These are phyloP conservation scores for Barnardius zonarius DNA, from an alignment of 2,113 vertebrate species.

Conservation along the genomic window DNA sequence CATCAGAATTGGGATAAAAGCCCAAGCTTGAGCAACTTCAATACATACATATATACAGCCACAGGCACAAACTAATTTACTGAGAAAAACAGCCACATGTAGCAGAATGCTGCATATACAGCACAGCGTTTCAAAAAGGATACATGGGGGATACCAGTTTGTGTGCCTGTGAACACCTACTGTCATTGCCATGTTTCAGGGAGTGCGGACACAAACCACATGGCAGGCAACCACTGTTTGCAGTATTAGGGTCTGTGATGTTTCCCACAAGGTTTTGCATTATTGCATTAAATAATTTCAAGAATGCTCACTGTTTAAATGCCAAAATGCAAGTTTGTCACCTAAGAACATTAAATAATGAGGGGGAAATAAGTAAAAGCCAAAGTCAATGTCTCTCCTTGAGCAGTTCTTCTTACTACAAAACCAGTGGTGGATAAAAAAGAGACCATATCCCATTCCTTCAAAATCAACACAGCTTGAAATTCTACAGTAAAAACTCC, in stretches of 20 bases:
- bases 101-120: background rate
- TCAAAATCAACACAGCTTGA: constrained; percentile 16
- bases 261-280: constrained; percentile 70
- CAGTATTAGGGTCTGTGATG: background rate
- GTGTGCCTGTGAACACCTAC: background rate
- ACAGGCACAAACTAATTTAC: background rate
- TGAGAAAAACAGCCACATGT: background rate
- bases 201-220: background rate
- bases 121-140: background rate
- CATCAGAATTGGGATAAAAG: background rate
- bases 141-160: background rate
- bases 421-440: constrained; percentile 40
- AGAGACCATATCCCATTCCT: constrained; percentile 75
- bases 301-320: constrained; percentile 36
- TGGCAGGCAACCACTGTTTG: background rate
- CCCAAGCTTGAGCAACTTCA: background rate
- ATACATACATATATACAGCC: background rate
- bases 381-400: constrained; percentile 35
- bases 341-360: constrained; percentile 70
- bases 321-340: background rate
- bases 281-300: constrained; percentile 66
- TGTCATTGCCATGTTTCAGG: background rate
- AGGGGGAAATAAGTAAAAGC: constrained; percentile 74
- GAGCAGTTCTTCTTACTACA: constrained; percentile 36
- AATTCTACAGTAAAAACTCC: background rate